Conservation (phyloP, 1,140 invertebrate species). For the Drosophila ogumai region DNA sequence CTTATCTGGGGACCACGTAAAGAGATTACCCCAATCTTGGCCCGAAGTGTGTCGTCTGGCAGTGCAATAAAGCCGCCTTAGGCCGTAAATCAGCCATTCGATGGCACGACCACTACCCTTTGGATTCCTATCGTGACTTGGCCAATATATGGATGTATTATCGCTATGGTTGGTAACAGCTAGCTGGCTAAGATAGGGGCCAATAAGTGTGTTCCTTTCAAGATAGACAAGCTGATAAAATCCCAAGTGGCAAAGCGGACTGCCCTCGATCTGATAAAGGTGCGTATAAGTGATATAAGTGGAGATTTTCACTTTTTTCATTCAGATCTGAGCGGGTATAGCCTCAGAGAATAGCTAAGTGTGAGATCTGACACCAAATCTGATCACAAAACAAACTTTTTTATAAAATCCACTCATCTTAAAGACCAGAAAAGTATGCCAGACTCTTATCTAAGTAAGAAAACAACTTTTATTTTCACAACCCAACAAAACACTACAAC, state of each 20-base stretch:
- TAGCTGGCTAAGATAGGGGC: conserved; percentile 18
- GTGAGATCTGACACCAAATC: not conserved
- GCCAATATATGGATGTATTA: conserved; percentile 1
- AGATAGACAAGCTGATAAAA: conserved; percentile 41
- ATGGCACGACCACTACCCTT: conserved; percentile 2
- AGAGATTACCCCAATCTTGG: conserved; percentile 64
- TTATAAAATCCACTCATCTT: not conserved
- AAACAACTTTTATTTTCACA: conserved; percentile 1
- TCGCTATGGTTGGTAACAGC: conserved; percentile 24
- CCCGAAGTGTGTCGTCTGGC: conserved; percentile 13
- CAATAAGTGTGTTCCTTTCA: conserved; percentile 6
- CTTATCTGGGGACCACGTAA: conserved; percentile 48
- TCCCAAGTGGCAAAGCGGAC: conserved; percentile 2
- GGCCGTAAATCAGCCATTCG: conserved; percentile 37
- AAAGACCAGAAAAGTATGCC: not conserved
- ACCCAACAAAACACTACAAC: not conserved
- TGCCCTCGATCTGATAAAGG: conserved; percentile 29
- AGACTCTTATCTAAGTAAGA: conserved; percentile 1
- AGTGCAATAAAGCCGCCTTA: conserved; percentile 21
- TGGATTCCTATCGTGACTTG: conserved; percentile 10
- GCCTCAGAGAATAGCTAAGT: not conserved
- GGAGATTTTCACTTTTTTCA: not conserved
- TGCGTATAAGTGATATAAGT: not conserved
- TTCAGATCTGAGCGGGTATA: not conserved
- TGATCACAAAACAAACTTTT: too few species aligned